Percentiles rank a stretch among this genome's conserved stretches.
Evolutionary conservation across 2,797 vertebrate species (phyloP).

Genomic region (Phoxinus dragarum): DNA sequence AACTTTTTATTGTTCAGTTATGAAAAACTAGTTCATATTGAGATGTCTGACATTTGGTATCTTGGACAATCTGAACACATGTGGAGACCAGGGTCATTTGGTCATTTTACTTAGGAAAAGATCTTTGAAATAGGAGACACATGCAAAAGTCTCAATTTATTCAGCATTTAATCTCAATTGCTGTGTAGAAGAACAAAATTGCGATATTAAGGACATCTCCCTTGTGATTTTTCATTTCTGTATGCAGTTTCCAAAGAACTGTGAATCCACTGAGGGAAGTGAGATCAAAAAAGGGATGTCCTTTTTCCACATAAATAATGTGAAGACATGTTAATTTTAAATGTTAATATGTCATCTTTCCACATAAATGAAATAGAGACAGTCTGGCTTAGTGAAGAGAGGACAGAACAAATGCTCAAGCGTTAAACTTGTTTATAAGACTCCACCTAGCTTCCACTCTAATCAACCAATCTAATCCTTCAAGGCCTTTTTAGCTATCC

Average conservation of each 20-base stretch:
- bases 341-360: constrained; percentile 10
- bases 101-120: background rate
- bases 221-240: background rate
- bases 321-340: background rate
- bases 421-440: background rate
- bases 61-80: background rate
- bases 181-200: background rate
- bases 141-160: background rate
- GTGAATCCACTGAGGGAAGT: background rate
- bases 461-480: background rate
- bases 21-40: background rate
- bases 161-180: background rate
- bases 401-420: background rate
- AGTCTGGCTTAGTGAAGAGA: background rate
- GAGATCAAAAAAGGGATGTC: background rate
- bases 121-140: background rate
- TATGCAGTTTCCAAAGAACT: constrained; percentile 19
- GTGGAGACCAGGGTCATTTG: background rate
- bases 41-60: background rate
- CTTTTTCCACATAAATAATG: background rate
- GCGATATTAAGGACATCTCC: background rate
- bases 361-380: background rate
- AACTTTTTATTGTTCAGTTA: background rate
- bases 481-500: background rate
- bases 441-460: background rate